These are phyloP conservation scores for Drosophila kanekoi DNA, from an alignment of 2,888 invertebrate species.

Conservation along the genomic window DNA sequence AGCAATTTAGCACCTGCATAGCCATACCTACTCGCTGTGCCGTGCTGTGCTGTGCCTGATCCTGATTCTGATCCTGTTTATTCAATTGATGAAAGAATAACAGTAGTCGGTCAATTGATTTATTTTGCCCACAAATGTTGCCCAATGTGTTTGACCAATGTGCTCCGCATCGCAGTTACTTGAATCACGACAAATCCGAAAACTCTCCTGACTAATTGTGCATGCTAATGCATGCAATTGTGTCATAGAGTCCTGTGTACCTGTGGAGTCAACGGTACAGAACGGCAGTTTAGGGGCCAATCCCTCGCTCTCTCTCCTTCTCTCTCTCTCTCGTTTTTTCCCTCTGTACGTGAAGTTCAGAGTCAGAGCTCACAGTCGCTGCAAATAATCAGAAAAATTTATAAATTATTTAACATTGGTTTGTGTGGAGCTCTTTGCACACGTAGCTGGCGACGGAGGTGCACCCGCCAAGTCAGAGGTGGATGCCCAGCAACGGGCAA, in stretches of 20 bases:
- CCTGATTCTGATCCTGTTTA: slow-evolving; percentile 54
- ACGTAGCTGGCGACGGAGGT: slow-evolving; percentile 47
- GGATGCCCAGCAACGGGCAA: slow-evolving; percentile 68
- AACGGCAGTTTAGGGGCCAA: slow-evolving; percentile 40
- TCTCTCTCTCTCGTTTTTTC: neutral
- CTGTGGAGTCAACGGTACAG: slow-evolving; percentile 53
- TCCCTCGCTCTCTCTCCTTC: neutral
- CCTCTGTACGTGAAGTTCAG: slow-evolving; percentile 54
- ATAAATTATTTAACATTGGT: slow-evolving; percentile 77
- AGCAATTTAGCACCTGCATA: slow-evolving; percentile 73
- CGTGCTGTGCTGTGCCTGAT: slow-evolving; percentile 2
- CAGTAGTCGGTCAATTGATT: slow-evolving; percentile 62
- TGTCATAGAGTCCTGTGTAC: slow-evolving; percentile 75
- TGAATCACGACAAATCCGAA: slow-evolving; percentile 56
- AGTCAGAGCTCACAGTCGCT: slow-evolving; percentile 33
- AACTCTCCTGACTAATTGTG: slow-evolving; percentile 69
- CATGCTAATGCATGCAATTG: slow-evolving; percentile 80
- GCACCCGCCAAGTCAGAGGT: slow-evolving; percentile 77
- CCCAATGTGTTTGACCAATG: slow-evolving; percentile 49
- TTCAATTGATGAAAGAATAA: slow-evolving; percentile 67
- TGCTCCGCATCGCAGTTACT: slow-evolving; percentile 40
- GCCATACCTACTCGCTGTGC: slow-evolving; percentile 6
- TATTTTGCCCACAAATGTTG: slow-evolving; percentile 55
- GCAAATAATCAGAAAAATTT: slow-evolving; percentile 56
- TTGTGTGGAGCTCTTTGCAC: slow-evolving; percentile 39